Conservation (phyloP, 2,888 invertebrate genomes). For the Tromatobia lineatoria region DNA sequence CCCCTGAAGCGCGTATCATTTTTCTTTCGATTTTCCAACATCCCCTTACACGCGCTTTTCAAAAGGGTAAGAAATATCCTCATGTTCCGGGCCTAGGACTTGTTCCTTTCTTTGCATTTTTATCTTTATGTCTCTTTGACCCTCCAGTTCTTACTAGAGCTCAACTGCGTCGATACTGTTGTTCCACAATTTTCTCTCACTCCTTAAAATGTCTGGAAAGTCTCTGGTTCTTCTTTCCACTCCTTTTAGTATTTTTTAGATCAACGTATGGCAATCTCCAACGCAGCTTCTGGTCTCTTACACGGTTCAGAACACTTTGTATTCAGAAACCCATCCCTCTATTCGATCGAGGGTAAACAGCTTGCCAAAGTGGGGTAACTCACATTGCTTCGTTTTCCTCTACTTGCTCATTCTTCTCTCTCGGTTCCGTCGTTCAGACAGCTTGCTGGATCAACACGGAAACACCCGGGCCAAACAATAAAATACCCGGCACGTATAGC, state of each 20-base stretch:
- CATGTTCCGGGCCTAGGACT: not conserved
- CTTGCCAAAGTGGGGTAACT: slow-evolving; percentile 16
- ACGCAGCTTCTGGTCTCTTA: not conserved
- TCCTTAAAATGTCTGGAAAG: slow-evolving; percentile 4
- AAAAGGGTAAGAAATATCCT: slow-evolving; percentile 19
- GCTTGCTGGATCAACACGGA: slow-evolving; percentile 16
- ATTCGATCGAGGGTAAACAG: slow-evolving; percentile 43
- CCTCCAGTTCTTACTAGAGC: not conserved
- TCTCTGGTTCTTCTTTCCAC: not conserved
- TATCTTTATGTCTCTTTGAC: slow-evolving; percentile 1
- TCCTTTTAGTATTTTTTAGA: not conserved
- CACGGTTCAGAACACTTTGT: slow-evolving; percentile 25
- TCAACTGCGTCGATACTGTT: not conserved
- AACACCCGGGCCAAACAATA: slow-evolving; percentile 40
- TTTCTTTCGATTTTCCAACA: slow-evolving; percentile 29
- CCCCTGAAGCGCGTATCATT: slow-evolving; percentile 1
- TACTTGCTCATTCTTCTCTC: slow-evolving; percentile 17
- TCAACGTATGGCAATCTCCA: not conserved
- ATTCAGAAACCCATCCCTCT: slow-evolving; percentile 35
- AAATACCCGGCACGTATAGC: slow-evolving; percentile 43
- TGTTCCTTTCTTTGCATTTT: not conserved
- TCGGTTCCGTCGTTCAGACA: slow-evolving; percentile 12
- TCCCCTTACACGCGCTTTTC: not conserved
- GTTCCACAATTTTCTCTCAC: slow-evolving; percentile 19
- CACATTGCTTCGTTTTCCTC: slow-evolving; percentile 15